These are phyloP conservation scores for Gadopsis marmoratus DNA, from an alignment of 2,797 vertebrate species.

Conservation along the genomic window DNA sequence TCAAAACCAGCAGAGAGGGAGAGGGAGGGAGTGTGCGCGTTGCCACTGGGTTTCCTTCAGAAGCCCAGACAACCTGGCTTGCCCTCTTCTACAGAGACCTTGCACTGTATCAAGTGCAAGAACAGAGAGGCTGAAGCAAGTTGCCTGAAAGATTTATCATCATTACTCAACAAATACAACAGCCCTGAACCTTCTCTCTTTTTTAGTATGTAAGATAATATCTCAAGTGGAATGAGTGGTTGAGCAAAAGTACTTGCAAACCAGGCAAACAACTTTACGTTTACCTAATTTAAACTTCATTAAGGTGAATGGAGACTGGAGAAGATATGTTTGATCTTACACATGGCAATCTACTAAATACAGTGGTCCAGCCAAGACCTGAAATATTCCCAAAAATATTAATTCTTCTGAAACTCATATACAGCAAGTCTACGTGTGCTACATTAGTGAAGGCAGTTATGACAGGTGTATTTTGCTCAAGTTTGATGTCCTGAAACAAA, in stretches of 20 bases:
- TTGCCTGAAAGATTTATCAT: not conserved
- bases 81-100: not conserved
- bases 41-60: constrained; percentile 13
- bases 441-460: constrained; percentile 32
- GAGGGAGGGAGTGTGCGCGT: too few species aligned
- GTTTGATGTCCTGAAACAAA: constrained; percentile 32
- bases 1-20: too few species aligned
- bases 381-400: not conserved
- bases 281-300: not conserved
- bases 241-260: not conserved
- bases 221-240: not conserved
- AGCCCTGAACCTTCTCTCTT: not conserved
- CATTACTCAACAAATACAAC: constrained; percentile 6
- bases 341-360: constrained; percentile 3
- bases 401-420: not conserved
- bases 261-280: not conserved
- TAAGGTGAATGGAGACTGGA: not conserved
- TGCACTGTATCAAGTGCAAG: not conserved
- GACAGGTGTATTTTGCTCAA: constrained; percentile 57
- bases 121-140: not conserved
- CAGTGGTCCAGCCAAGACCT: not conserved
- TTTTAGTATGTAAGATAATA: constrained; percentile 5
- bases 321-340: not conserved
- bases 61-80: constrained; percentile 1
- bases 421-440: not conserved